These are phyloP conservation scores for Mormyrops boulengeri DNA, from an alignment of 2,797 vertebrate species.

Conservation along the genomic window DNA sequence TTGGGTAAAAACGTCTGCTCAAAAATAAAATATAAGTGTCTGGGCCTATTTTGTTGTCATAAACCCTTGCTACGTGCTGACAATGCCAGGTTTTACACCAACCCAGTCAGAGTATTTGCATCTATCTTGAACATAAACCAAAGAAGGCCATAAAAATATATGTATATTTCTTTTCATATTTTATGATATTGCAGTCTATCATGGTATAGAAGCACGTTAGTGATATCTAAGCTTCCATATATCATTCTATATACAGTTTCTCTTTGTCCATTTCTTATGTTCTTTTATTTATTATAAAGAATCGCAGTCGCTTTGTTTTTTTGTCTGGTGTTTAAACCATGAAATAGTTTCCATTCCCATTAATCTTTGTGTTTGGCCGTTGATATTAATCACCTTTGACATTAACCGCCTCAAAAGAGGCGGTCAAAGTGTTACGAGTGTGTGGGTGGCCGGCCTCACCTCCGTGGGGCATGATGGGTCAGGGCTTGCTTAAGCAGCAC, in stretches of 20 bases:
- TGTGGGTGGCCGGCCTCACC: not conserved
- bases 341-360: not conserved
- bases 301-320: not conserved
- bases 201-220: not conserved
- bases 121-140: not conserved
- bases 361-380: slow-evolving; percentile 6
- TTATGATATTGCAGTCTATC: not conserved
- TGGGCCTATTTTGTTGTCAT: not conserved
- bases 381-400: slow-evolving; percentile 17
- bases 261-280: not conserved
- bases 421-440: slow-evolving; percentile 12
- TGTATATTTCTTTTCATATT: not conserved
- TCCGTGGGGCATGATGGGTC: slow-evolving; percentile 16
- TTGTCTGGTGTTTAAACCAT: not conserved
- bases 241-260: not conserved
- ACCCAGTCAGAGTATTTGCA: not conserved
- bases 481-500: not conserved
- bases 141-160: not conserved
- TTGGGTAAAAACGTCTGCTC: not conserved
- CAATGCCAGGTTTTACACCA: not conserved
- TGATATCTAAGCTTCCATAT: not conserved
- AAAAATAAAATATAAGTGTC: not conserved
- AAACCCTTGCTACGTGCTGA: not conserved
- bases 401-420: not conserved
- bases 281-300: not conserved